phyloP scores from a whole-genome alignment of 2,888 invertebrate genomes.

The Epistrophe eligans region DNA sequence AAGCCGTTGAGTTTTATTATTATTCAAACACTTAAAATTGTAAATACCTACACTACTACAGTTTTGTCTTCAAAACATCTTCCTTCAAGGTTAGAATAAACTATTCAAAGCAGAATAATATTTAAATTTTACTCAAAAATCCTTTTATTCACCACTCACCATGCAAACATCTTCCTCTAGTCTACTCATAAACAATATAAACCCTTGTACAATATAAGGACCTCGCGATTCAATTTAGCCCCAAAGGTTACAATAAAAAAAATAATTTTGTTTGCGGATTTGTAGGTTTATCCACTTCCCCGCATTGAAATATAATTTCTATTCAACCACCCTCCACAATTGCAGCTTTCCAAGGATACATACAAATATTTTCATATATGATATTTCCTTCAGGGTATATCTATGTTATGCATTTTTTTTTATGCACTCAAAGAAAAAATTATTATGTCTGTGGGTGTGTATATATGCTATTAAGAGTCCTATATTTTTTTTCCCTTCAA shows the following conservation, averaged over 20 bases:
- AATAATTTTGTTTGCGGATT: conserved; percentile 8
- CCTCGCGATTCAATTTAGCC: conserved; percentile 8
- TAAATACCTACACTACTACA: too few species aligned
- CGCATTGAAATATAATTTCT: conserved; percentile 8
- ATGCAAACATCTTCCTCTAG: neutral
- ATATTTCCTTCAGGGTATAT: conserved; percentile 2
- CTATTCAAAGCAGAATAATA: neutral
- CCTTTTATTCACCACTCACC: neutral
- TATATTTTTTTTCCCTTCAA: neutral
- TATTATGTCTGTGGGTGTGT: neutral
- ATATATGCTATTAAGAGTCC: too few species aligned
- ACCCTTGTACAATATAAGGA: neutral
- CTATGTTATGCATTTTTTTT: neutral
- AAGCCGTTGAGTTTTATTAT: too few species aligned
- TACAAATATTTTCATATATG: conserved; percentile 13
- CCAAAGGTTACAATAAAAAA: conserved; percentile 13
- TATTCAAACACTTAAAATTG: too few species aligned
- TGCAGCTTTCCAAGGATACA: conserved; percentile 19
- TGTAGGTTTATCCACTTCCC: conserved; percentile 11
- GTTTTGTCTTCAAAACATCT: neutral
- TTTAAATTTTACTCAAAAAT: neutral
- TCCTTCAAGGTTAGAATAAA: neutral
- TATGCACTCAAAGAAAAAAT: neutral
- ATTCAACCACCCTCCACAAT: neutral
- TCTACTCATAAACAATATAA: neutral